Evolutionary conservation across 2,113 vertebrate species (phyloP).

Genomic region (Plecotus auritus): DNA sequence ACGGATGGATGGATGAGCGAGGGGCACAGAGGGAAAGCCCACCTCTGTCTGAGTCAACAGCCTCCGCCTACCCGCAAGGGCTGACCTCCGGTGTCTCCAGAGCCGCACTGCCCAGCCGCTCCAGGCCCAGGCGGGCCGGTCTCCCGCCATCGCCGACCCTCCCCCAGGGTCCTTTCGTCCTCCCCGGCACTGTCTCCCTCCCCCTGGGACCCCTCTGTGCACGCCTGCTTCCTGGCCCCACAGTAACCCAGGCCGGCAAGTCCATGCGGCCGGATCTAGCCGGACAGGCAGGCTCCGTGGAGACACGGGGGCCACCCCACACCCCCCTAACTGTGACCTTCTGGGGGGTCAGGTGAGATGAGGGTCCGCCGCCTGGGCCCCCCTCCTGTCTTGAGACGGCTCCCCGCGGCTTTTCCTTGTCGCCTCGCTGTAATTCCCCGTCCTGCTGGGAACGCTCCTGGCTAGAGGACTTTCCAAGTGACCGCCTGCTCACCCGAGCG

Average conservation of each 20-base stretch:
- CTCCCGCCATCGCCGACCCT: fast-evolving
- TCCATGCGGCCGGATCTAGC: not conserved
- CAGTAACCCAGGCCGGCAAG: not conserved
- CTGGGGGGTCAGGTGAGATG: fast-evolving
- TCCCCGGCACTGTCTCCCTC: no score
- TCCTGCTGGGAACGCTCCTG: not conserved
- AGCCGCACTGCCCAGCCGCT: not conserved
- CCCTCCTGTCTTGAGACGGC: fast-evolving
- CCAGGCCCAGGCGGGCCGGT: not conserved
- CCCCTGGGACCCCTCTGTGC: not conserved
- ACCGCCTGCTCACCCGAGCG: not conserved
- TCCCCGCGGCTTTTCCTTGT: fast-evolving
- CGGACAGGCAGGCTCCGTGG: fast-evolving
- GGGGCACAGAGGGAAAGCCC: not conserved
- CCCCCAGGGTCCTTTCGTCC: not conserved
- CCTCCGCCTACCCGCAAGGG: not conserved
- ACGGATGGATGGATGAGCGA: fast-evolving
- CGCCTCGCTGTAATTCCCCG: fast-evolving
- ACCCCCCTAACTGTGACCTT: fast-evolving
- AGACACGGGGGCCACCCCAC: fast-evolving
- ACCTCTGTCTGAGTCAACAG: not conserved
- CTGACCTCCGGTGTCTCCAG: not conserved
- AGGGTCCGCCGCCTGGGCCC: not conserved
- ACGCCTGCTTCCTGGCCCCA: not conserved
- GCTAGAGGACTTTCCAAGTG: not conserved